Evolutionary conservation across 2,113 vertebrate genomes (phyloP), one percentile per base, ranked within the genome.

Genomic region (Pomatostomus ruficeps): DNA sequence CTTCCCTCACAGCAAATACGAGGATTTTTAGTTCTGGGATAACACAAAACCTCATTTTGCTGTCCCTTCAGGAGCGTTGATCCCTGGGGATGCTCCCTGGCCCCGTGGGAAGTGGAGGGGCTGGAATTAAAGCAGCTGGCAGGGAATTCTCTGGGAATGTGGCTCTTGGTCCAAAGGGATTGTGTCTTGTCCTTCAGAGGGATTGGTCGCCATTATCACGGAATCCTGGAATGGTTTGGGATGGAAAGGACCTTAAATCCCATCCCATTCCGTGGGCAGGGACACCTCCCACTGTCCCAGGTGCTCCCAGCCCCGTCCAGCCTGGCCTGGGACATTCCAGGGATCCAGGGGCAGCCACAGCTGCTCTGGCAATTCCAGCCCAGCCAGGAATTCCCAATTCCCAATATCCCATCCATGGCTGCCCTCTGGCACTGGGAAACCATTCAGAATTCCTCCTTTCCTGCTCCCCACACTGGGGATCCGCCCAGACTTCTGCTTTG

Each of bases 401-500:
- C 66, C 57, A 48, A 5, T 5, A 3, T 63, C 49, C 61, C 57
- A 48, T 3, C 33, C 9, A 22, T 1, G 9, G 24, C 24, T 55
- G 29, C 35, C 28, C 42, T 51, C 29, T 55, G 48, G 28, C 29
- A 25, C 0, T 54, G 48, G 15, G 65, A 75, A 55, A 16, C 74
- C 6, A 0, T 49, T 79, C 51, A 49, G 51, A 49, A 75, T 67
- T 35, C 36, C 59, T 51, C 11, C 10, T 66, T 49, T 35, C 21
- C 82, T 66, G 82, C 59, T 85, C n/a, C 20, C 49, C 81, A n/a
- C n/a, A n/a, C n/a, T n/a, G n/a, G n/a, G n/a, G n/a, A n/a, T n/a
- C n/a, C n/a, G n/a, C n/a, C n/a, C n/a, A n/a, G n/a, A 10, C 67
- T 24, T 5, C 88, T 51, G 0, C 74, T 51, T 0, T 3, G 18